These are phyloP conservation scores for Drosophila nigrodunni DNA, from an alignment of 1,140 invertebrate species.

Conservation along the genomic window DNA sequence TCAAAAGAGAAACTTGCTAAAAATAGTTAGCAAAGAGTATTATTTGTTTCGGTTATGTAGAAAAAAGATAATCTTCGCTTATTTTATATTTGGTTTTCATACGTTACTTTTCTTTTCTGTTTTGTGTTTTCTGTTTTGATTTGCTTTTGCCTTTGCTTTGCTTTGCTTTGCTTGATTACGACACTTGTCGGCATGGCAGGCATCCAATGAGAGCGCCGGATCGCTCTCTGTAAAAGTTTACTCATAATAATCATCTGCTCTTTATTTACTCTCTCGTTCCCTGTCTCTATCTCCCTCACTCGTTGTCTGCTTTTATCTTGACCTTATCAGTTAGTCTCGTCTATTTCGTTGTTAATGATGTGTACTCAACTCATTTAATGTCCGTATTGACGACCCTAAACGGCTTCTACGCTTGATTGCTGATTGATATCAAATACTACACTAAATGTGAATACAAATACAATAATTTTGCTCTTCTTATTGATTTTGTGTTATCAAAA, in stretches of 20 bases:
- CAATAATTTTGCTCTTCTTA: slow-evolving; percentile 2
- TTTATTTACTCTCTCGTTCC: background rate
- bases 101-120: slow-evolving; percentile 4
- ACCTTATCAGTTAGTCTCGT: slow-evolving; percentile 34
- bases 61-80: background rate
- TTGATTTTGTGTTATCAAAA: slow-evolving; percentile 28
- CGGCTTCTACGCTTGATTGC: slow-evolving; percentile 16
- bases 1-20: background rate
- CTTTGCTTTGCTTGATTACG: slow-evolving; percentile 39
- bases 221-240: slow-evolving; percentile 18
- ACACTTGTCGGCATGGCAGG: slow-evolving; percentile 24
- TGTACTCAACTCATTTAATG: slow-evolving; percentile 22
- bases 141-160: slow-evolving; percentile 20
- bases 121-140: slow-evolving; percentile 26
- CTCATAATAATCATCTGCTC: slow-evolving; percentile 5
- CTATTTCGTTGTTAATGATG: slow-evolving; percentile 18
- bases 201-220: slow-evolving; percentile 1
- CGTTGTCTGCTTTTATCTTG: slow-evolving; percentile 22
- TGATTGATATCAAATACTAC: slow-evolving; percentile 32
- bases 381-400: slow-evolving; percentile 16
- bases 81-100: background rate
- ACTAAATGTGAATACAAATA: slow-evolving; percentile 22
- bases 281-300: background rate
- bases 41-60: background rate
- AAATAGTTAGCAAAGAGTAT: background rate